These are phyloP conservation scores for Parthenolecanium corni DNA, from an alignment of 2,888 invertebrate species.

Conservation along the genomic window DNA sequence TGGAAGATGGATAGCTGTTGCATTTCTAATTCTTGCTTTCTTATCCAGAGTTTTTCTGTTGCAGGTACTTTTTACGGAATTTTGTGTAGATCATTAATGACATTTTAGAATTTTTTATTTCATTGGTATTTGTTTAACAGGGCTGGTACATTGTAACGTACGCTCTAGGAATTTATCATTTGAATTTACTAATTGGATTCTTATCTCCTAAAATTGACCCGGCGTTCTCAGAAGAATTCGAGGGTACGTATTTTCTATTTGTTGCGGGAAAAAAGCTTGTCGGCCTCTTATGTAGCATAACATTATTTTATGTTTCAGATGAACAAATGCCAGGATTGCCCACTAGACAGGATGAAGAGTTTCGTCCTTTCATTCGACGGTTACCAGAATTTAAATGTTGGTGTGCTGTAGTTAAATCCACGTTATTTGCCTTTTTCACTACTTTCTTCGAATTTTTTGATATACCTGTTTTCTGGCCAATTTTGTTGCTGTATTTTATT, in stretches of 20 bases:
- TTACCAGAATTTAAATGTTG: slow-evolving; percentile 99
- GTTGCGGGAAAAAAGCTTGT: neutral
- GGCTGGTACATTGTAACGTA: slow-evolving; percentile 99
- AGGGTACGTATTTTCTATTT: slow-evolving; percentile 33
- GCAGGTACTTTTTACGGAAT: slow-evolving; percentile 52
- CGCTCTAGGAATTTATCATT: slow-evolving; percentile 95
- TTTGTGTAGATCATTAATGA: neutral
- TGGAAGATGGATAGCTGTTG: slow-evolving; percentile 67
- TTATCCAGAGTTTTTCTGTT: slow-evolving; percentile 67
- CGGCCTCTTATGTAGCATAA: neutral
- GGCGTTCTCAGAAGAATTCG: slow-evolving; percentile 34
- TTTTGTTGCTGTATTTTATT: slow-evolving; percentile 98
- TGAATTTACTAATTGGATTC: slow-evolving; percentile 99
- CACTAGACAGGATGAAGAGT: slow-evolving; percentile 88
- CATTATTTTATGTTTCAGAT: slow-evolving; percentile 39
- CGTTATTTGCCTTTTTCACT: slow-evolving; percentile 74
- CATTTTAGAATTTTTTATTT: slow-evolving; percentile 27
- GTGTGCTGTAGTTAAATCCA: slow-evolving; percentile 93
- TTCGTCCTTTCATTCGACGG: slow-evolving; percentile 89
- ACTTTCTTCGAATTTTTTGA: slow-evolving; percentile 97
- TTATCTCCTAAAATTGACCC: slow-evolving; percentile 98
- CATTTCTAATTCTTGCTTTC: slow-evolving; percentile 58
- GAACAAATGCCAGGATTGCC: slow-evolving; percentile 90
- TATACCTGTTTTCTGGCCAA: slow-evolving; percentile 99
- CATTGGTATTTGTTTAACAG: slow-evolving; percentile 46